Percentiles rank a stretch among this genome's conserved stretches.
phyloP scores from a whole-genome alignment of 2,113 vertebrate genomes.

The Nettapus auritus region DNA sequence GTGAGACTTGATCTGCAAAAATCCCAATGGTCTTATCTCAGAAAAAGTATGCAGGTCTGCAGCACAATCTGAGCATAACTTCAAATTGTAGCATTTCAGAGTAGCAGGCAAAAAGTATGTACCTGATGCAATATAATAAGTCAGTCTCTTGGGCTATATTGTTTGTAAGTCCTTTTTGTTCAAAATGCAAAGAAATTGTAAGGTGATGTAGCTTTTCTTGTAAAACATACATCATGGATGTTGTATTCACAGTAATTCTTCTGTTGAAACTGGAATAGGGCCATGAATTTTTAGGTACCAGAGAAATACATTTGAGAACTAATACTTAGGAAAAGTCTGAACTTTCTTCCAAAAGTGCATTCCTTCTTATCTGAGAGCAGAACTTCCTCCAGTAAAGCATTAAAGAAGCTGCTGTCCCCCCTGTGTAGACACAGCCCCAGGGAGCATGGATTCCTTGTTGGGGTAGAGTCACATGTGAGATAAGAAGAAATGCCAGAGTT shows the following conservation, averaged over 20 bases:
- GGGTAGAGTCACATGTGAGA: no score
- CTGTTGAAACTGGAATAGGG: neutral
- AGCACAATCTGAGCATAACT: neutral
- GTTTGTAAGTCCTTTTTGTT: neutral
- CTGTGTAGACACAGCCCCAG: neutral
- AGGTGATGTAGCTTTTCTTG: neutral
- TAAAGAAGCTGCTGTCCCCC: neutral
- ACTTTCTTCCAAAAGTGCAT: neutral
- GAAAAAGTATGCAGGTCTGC: neutral
- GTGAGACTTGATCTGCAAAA: neutral
- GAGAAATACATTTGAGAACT: neutral
- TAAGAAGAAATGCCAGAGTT: neutral
- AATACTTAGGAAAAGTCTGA: neutral
- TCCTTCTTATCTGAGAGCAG: neutral
- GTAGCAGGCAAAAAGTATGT: neutral
- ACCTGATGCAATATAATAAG: neutral
- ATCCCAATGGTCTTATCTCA: neutral
- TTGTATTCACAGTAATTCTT: neutral
- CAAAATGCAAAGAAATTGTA: neutral
- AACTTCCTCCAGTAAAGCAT: rapidly evolving
- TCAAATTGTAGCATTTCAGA: neutral
- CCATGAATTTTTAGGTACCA: neutral
- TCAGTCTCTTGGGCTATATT: neutral
- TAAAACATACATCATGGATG: neutral
- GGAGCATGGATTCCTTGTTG: neutral